phyloP scores from a whole-genome alignment of 2,113 vertebrate genomes.

The Pelvicachromis taeniatus region DNA sequence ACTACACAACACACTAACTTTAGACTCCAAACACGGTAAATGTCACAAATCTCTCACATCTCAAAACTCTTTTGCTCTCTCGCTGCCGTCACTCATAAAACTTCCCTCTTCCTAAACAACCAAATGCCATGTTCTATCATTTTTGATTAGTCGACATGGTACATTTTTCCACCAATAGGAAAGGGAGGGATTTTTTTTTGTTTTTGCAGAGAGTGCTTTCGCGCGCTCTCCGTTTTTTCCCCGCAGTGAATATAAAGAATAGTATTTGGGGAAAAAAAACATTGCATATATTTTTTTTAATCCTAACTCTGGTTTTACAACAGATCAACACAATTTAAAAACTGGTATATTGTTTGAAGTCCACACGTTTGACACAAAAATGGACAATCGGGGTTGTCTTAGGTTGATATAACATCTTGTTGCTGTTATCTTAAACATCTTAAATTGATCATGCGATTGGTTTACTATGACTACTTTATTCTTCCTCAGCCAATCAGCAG shows the following conservation, averaged over 20 bases:
- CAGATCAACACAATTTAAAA: neutral
- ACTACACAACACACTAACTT: too few relatives aligned
- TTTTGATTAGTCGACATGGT: too few relatives aligned
- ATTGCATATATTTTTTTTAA: accelerated
- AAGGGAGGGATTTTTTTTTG: too few relatives aligned
- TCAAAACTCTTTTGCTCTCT: too few relatives aligned
- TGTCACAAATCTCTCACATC: too few relatives aligned
- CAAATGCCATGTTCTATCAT: too few relatives aligned
- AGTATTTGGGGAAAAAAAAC: neutral
- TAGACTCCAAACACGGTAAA: too few relatives aligned
- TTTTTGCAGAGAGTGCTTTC: neutral
- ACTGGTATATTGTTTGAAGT: neutral
- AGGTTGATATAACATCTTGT: accelerated
- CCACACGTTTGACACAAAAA: neutral
- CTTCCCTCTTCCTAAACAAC: too few relatives aligned
- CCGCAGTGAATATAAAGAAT: neutral
- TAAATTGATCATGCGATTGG: neutral
- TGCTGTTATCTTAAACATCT: neutral
- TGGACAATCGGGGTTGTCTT: neutral
- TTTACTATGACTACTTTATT: neutral
- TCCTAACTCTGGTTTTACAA: neutral
- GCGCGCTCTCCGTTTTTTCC: neutral
- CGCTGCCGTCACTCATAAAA: accelerated
- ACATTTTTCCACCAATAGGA: too few relatives aligned
- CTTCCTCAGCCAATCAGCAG: neutral